Evolutionary conservation across 2,888 invertebrate species (phyloP), one percentile per base, ranked within the genome.

Genomic region (Steinernema hermaphroditum): DNA sequence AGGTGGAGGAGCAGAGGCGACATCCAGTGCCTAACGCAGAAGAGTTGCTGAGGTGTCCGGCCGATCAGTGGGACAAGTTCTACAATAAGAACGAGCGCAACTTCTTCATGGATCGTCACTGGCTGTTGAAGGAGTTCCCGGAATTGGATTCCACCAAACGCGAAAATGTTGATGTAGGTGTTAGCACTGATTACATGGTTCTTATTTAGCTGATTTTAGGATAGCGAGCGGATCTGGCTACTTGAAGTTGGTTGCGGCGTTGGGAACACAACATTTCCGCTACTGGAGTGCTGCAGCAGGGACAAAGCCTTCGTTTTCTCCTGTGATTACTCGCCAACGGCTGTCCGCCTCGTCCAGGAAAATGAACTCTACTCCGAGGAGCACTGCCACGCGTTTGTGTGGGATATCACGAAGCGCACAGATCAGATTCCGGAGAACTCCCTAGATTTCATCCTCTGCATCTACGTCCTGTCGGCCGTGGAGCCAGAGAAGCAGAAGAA

Each of bases 221-320:
- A 80, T 70, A 46, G 19, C 34, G 37, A 32, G 0, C 44, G 16
- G 16, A 72, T 76, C 6, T 87, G 74, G 82, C 91, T 92, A 85
- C 92, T 94, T 84, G 95, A 96, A 90, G 91, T 96, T 73, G 97
- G 98, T 0, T 98, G 97, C 89, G 97, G 97, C 4, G 96, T 95
- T 16, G 97, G 97, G 12, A 98, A 97, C 83, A 95, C 96, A 1
- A 92, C 97, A 68, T 93, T 95, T 86, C 97, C 97, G 0, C 91
- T 97, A 81, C 88, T 97, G 43, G 91, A 93, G 85, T 90, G 89
- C 86, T 85, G 92, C 80, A 72, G 77, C 9, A 75, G 74, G 22
- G 71, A 76, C 9, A 74, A 78, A 29, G 88, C 96, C 19, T 93
- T 92, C 87, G 90, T 97, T 0, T 95, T 93, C 87, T 92, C 94